Conservation (phyloP, 2,797 vertebrate species). For the Anas georgica region DNA sequence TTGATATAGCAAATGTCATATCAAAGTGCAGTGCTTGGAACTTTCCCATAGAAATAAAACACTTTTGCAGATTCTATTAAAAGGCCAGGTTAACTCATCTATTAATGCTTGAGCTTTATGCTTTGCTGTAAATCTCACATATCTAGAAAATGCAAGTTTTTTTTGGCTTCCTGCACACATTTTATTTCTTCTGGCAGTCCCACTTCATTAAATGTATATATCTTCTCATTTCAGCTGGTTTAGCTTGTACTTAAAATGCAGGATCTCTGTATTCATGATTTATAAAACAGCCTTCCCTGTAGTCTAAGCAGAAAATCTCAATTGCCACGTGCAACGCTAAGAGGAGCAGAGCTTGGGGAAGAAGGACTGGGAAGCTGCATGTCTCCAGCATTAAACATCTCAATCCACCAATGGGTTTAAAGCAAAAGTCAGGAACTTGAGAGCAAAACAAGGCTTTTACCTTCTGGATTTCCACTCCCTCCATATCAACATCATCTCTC, state of each 20-base stretch:
- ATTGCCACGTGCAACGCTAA: not conserved
- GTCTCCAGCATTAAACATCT: not conserved
- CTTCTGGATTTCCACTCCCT: not conserved
- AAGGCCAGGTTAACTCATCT: not conserved
- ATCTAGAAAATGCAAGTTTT: not conserved
- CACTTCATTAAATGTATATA: not conserved
- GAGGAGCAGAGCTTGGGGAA: not conserved
- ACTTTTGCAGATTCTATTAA: not conserved
- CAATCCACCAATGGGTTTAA: not conserved
- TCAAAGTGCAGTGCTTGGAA: not conserved
- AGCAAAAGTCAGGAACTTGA: not conserved
- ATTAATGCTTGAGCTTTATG: not conserved
- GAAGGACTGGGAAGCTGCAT: not conserved
- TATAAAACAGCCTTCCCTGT: not conserved
- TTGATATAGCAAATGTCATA: rapidly evolving
- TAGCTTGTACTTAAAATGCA: not conserved
- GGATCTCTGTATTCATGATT: not conserved
- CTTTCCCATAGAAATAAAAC: not conserved
- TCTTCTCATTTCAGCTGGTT: not conserved
- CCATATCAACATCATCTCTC: not conserved
- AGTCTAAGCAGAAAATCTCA: not conserved
- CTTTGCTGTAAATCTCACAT: not conserved
- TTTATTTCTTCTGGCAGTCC: not conserved
- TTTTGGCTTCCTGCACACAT: not conserved
- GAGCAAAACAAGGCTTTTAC: not conserved